These are phyloP conservation scores for Plutomurus gul DNA, from an alignment of 1,140 invertebrate genomes.

Conservation along the genomic window DNA sequence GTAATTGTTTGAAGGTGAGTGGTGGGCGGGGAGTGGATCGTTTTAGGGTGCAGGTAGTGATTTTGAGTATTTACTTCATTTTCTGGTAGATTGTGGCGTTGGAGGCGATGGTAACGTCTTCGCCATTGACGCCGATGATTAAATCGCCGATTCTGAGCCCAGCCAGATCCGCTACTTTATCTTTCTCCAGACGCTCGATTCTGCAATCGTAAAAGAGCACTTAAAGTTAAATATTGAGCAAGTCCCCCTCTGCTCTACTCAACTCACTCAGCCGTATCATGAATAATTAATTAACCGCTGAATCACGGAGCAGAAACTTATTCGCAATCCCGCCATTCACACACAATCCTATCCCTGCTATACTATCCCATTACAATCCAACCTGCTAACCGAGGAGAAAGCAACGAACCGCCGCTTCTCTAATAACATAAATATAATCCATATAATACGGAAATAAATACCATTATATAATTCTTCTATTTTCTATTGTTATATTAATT, in stretches of 20 bases:
- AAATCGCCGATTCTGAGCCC: constrained; percentile 51
- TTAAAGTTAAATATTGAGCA: constrained; percentile 47
- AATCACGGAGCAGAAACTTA: not conserved
- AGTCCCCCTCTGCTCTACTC: constrained; percentile 30
- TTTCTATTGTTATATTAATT: no score
- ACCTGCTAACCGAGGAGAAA: no score
- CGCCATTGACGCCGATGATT: constrained; percentile 52
- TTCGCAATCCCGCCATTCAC: not conserved
- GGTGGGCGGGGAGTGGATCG: not conserved
- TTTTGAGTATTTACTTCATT: constrained; percentile 45
- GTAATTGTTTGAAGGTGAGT: no score
- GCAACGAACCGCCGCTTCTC: no score
- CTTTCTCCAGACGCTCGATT: constrained; percentile 51
- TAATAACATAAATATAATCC: no score
- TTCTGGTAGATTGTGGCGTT: constrained; percentile 50
- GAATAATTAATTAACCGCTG: constrained; percentile 44
- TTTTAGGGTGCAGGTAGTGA: not conserved
- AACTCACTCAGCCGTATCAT: not conserved
- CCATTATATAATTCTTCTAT: no score
- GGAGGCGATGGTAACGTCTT: constrained; percentile 44
- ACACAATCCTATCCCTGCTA: not conserved
- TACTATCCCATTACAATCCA: no score
- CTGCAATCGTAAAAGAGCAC: constrained; percentile 43
- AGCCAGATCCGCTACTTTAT: constrained; percentile 46
- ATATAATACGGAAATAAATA: no score